phyloP scores from a whole-genome alignment of 2,113 vertebrate species.

The Phrynosoma blainvillii region DNA sequence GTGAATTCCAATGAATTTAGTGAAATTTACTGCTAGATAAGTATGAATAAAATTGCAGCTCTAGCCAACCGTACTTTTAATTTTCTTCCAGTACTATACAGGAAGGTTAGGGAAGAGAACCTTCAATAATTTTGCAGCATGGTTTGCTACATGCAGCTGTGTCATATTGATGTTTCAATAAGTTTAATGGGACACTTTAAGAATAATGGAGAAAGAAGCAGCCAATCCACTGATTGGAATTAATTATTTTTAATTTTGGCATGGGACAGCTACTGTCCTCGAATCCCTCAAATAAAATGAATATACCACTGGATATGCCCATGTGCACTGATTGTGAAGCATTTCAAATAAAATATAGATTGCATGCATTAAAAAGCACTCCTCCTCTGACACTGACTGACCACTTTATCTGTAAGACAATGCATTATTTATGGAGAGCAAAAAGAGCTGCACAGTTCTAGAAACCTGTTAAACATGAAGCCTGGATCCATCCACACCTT shows the following conservation, averaged over 20 bases:
- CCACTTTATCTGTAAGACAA: background rate
- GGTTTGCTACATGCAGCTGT: background rate
- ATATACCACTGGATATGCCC: background rate
- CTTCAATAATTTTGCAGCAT: background rate
- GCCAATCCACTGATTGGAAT: background rate
- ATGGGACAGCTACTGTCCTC: background rate
- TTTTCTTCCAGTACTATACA: background rate
- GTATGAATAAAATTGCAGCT: too few relatives aligned
- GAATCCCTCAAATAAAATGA: background rate
- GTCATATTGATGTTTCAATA: background rate
- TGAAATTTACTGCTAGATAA: too few relatives aligned
- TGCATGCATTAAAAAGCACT: constrained; percentile 23
- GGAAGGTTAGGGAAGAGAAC: background rate
- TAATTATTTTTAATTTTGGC: background rate
- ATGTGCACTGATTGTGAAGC: background rate
- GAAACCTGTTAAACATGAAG: background rate
- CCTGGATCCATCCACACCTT: background rate
- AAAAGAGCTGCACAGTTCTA: background rate
- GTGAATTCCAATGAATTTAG: too few relatives aligned
- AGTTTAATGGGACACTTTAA: constrained; percentile 3
- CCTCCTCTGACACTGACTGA: background rate
- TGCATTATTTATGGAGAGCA: constrained; percentile 19
- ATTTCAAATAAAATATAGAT: constrained; percentile 13
- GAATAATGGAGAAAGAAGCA: background rate
- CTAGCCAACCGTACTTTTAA: background rate